These are phyloP conservation scores for Champsocephalus esox DNA, from an alignment of 2,797 vertebrate species.

Conservation along the genomic window DNA sequence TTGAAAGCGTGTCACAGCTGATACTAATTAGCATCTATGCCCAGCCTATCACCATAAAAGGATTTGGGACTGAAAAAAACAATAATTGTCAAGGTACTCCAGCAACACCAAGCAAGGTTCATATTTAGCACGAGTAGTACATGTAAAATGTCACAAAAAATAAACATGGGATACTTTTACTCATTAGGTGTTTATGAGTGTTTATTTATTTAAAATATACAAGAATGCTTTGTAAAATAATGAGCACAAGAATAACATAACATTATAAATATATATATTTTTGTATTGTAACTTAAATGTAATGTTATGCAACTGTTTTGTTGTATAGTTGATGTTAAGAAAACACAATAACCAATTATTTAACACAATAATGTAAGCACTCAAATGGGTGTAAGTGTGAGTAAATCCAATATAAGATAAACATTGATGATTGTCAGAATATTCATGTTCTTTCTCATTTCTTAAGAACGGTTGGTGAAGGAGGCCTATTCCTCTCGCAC, in stretches of 20 bases:
- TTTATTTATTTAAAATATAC: background rate
- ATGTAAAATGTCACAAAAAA: background rate
- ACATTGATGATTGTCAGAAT: background rate
- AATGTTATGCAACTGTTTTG: constrained; percentile 3
- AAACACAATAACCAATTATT: background rate
- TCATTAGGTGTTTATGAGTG: background rate
- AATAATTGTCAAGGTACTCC: no score
- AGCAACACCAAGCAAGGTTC: no score
- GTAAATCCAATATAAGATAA: background rate
- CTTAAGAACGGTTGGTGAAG: no score
- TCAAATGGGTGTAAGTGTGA: background rate
- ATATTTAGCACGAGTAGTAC: background rate
- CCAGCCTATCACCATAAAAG: no score
- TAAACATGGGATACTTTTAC: background rate
- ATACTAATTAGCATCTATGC: no score
- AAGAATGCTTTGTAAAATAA: background rate
- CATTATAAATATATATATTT: background rate
- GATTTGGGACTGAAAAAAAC: no score
- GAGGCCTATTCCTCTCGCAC: background rate
- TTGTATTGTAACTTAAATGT: constrained; percentile 8
- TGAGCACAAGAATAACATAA: background rate
- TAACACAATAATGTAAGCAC: background rate
- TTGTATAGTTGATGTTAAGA: background rate
- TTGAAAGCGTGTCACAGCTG: no score
- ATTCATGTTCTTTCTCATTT: background rate